Conservation (phyloP, 2,888 invertebrate genomes). For the Caenorhabditis sinica region DNA sequence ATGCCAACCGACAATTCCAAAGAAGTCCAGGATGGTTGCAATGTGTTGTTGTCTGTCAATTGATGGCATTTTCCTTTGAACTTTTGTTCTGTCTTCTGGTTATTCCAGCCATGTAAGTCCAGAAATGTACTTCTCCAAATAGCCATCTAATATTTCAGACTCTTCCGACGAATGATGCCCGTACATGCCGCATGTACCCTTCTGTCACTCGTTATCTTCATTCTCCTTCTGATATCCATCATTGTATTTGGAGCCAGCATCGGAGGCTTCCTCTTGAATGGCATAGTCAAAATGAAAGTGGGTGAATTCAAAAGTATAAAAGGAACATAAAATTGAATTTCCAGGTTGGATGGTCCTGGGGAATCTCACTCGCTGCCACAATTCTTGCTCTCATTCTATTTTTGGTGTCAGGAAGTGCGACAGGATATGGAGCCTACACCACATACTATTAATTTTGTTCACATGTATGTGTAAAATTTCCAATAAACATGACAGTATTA, state of each 20-base stretch:
- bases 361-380: conserved; percentile 50
- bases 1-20: conserved; percentile 42
- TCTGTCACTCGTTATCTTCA: conserved; percentile 55
- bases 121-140: background rate
- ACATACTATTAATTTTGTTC: conserved; percentile 15
- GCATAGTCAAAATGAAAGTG: conserved; percentile 28
- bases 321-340: conserved; percentile 3
- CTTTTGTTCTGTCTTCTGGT: conserved; percentile 54
- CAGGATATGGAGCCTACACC: conserved; percentile 58
- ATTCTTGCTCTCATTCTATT: conserved; percentile 46
- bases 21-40: conserved; percentile 59
- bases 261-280: background rate
- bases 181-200: conserved; percentile 53
- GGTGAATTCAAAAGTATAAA: no score
- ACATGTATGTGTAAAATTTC: background rate
- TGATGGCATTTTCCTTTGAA: conserved; percentile 64
- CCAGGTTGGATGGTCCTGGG: conserved; percentile 68
- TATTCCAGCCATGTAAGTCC: conserved; percentile 57
- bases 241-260: conserved; percentile 55
- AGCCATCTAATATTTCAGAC: conserved; percentile 23
- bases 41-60: conserved; percentile 64
- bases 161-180: conserved; percentile 61
- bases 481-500: conserved; percentile 10
- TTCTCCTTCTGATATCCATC: conserved; percentile 48
- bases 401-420: conserved; percentile 46